A percentile compares a stretch with the other conserved stretches of the same genome.
These are phyloP conservation scores for Ditula angustiorana DNA, from an alignment of 2,888 invertebrate genomes.

Conservation along the genomic window DNA sequence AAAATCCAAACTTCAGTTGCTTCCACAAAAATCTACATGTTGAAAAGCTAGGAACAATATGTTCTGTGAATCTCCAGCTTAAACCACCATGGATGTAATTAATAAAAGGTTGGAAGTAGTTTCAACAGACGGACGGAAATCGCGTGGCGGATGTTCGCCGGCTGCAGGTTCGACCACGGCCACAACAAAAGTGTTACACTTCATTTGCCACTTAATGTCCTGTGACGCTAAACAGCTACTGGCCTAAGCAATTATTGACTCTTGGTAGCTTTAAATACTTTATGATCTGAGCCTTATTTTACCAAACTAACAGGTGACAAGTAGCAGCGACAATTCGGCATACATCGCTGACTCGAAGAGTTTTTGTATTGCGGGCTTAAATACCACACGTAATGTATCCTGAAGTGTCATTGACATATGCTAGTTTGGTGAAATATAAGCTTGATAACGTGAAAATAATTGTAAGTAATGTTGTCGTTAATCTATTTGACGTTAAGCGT, in stretches of 20 bases:
- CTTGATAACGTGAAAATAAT: no score
- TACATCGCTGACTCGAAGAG: no score
- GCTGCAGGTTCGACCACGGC: constrained; percentile 18
- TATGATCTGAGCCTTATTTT: no score
- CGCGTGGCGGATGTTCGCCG: constrained; percentile 52
- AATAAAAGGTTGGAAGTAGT: neutral
- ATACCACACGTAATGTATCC: no score
- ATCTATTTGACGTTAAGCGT: constrained; percentile 14
- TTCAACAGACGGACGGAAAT: constrained; percentile 54
- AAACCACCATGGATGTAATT: neutral
- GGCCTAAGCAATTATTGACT: constrained; percentile 27
- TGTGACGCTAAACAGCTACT: constrained; percentile 39
- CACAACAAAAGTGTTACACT: constrained; percentile 42
- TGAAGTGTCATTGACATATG: no score
- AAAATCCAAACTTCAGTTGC: no score
- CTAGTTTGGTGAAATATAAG: no score
- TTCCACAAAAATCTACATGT: neutral
- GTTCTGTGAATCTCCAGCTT: neutral
- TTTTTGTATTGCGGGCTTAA: no score
- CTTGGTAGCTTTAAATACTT: constrained; percentile 5
- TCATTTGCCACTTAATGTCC: constrained; percentile 39
- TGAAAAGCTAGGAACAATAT: neutral
- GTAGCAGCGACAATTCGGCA: no score
- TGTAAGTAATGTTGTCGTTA: neutral
- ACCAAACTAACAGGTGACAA: no score